Percentiles rank a stretch among this genome's conserved stretches.
Evolutionary conservation across 1,140 invertebrate species (phyloP).

Genomic region (Lepidurus apus): DNA sequence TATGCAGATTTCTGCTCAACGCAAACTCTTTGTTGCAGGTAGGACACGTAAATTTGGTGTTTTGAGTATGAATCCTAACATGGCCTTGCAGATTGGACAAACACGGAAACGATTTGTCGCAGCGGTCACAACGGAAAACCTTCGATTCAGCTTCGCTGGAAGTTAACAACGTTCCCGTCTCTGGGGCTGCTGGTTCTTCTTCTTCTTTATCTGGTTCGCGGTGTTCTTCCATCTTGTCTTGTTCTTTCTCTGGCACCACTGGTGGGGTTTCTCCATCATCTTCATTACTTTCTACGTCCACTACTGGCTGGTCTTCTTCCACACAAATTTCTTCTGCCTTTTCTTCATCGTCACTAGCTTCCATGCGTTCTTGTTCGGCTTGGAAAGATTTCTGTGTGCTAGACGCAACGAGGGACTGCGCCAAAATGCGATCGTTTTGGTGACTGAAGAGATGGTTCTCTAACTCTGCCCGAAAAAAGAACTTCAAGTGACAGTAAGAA

Average conservation of each 20-base stretch:
- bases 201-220: neutral
- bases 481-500: conserved; percentile 69
- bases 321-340: conserved; percentile 40
- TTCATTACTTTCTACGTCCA: conserved; percentile 40
- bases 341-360: conserved; percentile 39
- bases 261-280: conserved; percentile 36
- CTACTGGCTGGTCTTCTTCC: conserved; percentile 39
- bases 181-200: conserved; percentile 24
- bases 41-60: conserved; percentile 37
- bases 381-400: conserved; percentile 37
- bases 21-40: conserved; percentile 39
- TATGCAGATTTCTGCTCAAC: conserved; percentile 37
- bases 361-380: conserved; percentile 38
- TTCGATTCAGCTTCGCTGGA: conserved; percentile 34
- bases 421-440: conserved; percentile 30
- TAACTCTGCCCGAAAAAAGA: conserved; percentile 85
- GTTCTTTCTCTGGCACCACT: neutral
- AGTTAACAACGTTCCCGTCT: conserved; percentile 15
- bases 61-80: conserved; percentile 43
- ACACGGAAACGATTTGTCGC: conserved; percentile 44
- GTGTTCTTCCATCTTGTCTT: neutral
- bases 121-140: conserved; percentile 42
- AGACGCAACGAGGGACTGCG: conserved; percentile 19
- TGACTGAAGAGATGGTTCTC: conserved; percentile 73
- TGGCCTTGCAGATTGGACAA: conserved; percentile 45